phyloP scores from a whole-genome alignment of 2,113 vertebrate species.

The crab-eating macaque (Macaca fascicularis) region T2T-MFA8v1.1 NC_088388.1:115000501-115001000 shows the following conservation, averaged over 20 bases:
- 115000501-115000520: background rate
- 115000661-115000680: background rate
- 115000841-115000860: background rate
- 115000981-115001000: too few relatives aligned
- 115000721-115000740: fast-evolving
- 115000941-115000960: background rate
- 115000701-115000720: background rate
- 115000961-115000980: too few relatives aligned
- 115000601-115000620: background rate
- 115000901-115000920: background rate
- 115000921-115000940: background rate
- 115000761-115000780: background rate
- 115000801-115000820: background rate
- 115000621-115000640: background rate
- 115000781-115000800: background rate
- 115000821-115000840: background rate
- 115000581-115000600: background rate
- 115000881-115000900: background rate
- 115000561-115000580: background rate
- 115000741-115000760: background rate
- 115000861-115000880: background rate
- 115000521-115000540: background rate
- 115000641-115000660: background rate
- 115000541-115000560: background rate
- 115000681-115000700: background rate